A percentile compares a stretch with the other conserved stretches of the same genome.
These are phyloP conservation scores for Drosophila siamana DNA, from an alignment of 2,888 invertebrate genomes.

Conservation along the genomic window DNA sequence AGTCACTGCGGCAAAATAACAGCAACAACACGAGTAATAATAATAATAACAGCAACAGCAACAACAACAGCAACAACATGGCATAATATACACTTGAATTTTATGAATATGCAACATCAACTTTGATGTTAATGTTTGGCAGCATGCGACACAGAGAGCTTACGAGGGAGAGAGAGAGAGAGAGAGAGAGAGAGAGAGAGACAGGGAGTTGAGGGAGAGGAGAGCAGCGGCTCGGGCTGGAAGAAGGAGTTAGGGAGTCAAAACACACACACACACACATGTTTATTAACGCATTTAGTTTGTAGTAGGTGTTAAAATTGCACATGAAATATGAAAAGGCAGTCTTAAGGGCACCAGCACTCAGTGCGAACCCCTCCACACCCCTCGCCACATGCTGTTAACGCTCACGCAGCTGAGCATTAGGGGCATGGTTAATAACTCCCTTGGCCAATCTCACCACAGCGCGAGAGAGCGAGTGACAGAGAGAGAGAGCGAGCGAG, in stretches of 20 bases:
- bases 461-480: constrained; percentile 14
- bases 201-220: neutral
- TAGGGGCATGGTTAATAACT: constrained; percentile 63
- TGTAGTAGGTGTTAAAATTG: constrained; percentile 77
- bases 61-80: constrained; percentile 39
- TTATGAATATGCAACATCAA: constrained; percentile 77
- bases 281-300: constrained; percentile 67
- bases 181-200: neutral
- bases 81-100: constrained; percentile 47
- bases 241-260: neutral
- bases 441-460: constrained; percentile 69
- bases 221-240: no score
- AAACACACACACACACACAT: constrained; percentile 20
- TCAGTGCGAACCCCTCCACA: constrained; percentile 12
- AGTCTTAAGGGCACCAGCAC: constrained; percentile 45
- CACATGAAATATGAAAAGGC: constrained; percentile 78
- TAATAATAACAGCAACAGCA: constrained; percentile 13
- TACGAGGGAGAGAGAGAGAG: constrained; percentile 7
- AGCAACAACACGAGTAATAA: constrained; percentile 27
- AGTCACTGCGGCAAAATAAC: constrained; percentile 51
- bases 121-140: constrained; percentile 63
- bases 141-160: constrained; percentile 32
- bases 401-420: neutral
- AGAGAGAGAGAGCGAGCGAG: constrained; percentile 3
- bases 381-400: neutral